Conservation (phyloP, 37 sponge, comb jelly and placozoan species). For the Geodia barretti region DNA sequence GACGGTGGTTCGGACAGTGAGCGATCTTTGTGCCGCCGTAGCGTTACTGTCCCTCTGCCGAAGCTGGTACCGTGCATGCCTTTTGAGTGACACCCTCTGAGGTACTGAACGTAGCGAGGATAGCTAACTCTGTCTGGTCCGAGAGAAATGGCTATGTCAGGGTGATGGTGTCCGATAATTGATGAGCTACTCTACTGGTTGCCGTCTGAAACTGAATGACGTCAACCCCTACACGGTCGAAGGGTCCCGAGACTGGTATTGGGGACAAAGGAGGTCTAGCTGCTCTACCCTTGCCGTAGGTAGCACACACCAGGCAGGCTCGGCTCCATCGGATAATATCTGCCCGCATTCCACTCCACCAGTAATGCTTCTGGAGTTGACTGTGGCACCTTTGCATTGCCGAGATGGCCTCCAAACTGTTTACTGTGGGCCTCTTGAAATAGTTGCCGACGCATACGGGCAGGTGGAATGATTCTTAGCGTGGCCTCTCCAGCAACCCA, state of each 20-base stretch:
- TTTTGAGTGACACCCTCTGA: too few relatives aligned
- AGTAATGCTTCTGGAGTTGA: slow-evolving; percentile 40
- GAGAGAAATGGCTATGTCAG: too few relatives aligned
- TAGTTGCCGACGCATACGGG: slow-evolving; percentile 5
- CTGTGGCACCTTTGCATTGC: slow-evolving; percentile 42
- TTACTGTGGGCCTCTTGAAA: slow-evolving; percentile 53
- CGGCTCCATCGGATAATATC: slow-evolving; percentile 34
- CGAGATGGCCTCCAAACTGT: slow-evolving; percentile 38
- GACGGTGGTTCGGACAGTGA: too few relatives aligned
- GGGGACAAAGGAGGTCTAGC: slow-evolving; percentile 41
- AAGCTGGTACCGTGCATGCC: too few relatives aligned
- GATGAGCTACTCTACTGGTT: too few relatives aligned
- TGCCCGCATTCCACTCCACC: slow-evolving; percentile 56
- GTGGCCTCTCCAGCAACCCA: slow-evolving; percentile 41
- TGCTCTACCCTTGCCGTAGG: slow-evolving; percentile 12
- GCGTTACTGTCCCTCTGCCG: too few relatives aligned
- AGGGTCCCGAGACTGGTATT: slow-evolving; percentile 56
- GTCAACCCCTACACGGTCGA: slow-evolving; percentile 55
- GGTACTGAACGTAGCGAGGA: too few relatives aligned
- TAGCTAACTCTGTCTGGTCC: too few relatives aligned
- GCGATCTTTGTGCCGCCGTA: too few relatives aligned
- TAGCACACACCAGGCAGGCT: slow-evolving; percentile 45
- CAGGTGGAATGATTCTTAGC: slow-evolving; percentile 40
- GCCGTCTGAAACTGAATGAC: slow-evolving; percentile 49
- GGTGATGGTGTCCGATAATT: too few relatives aligned